Percentiles rank a stretch among this genome's conserved stretches.
Conservation (phyloP, 1,140 invertebrate species). For the Ganaspis sp. region DNA sequence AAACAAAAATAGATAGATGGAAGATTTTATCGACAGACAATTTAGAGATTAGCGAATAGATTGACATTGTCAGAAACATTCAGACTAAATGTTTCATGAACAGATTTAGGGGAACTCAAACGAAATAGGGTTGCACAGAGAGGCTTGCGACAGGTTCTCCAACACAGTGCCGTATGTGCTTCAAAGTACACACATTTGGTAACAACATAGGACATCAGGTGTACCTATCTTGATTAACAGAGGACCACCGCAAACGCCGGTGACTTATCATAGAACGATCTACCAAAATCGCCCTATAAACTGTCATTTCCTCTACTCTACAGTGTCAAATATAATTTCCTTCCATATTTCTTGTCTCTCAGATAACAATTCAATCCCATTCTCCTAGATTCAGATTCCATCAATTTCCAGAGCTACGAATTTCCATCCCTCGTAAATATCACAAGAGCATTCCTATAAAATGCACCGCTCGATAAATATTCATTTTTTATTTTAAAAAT, state of each 20-base stretch:
- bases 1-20: too few relatives aligned
- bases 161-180: not conserved
- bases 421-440: not conserved
- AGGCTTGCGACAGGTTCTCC: not conserved
- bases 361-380: not conserved
- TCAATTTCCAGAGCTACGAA: not conserved
- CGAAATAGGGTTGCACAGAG: conserved; percentile 13
- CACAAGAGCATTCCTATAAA: not conserved
- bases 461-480: not conserved
- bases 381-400: not conserved
- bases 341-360: not conserved
- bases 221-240: conserved; percentile 29
- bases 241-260: not conserved
- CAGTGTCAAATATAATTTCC: not conserved
- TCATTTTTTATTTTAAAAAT: not conserved
- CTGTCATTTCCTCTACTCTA: conserved; percentile 1
- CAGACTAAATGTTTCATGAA: conserved; percentile 15
- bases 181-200: conserved; percentile 9
- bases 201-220: conserved; percentile 24
- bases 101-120: not conserved
- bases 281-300: conserved; percentile 4
- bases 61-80: conserved; percentile 10
- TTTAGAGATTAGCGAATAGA: not conserved
- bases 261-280: conserved; percentile 25
- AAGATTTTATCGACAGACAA: not conserved